Conservation (phyloP, 2,797 vertebrate species). For the Mus caroli region DNA sequence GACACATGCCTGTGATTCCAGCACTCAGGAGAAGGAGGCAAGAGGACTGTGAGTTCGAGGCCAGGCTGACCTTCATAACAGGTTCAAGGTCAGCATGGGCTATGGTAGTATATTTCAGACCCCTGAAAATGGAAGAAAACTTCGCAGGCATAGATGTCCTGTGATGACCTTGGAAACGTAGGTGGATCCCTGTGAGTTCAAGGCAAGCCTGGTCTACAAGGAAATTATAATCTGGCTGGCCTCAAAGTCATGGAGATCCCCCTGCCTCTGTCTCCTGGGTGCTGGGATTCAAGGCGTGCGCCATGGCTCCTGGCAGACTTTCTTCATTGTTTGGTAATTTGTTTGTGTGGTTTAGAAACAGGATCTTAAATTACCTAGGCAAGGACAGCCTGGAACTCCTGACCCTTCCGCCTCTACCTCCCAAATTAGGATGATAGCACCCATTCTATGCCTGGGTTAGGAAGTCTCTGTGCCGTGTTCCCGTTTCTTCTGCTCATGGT, state of each 20-base stretch:
- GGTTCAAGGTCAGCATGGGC: neutral
- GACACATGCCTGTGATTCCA: neutral
- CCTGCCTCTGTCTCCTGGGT: neutral
- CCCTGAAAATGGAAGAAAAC: neutral
- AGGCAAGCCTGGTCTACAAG: neutral
- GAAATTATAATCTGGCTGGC: neutral
- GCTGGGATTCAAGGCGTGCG: neutral
- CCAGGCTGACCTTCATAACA: neutral
- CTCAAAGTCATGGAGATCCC: neutral
- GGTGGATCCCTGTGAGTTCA: neutral
- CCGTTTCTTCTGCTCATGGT: neutral
- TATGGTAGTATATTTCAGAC: neutral
- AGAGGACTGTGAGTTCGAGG: neutral
- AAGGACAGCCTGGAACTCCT: neutral
- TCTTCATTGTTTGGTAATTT: neutral
- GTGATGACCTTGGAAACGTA: neutral
- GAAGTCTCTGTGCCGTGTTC: too few species aligned
- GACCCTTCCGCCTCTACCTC: neutral
- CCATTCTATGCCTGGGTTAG: neutral
- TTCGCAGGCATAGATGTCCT: neutral
- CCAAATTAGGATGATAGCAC: neutral
- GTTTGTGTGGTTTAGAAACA: neutral
- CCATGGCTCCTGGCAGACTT: too few species aligned
- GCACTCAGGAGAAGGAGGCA: neutral
- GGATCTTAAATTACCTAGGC: neutral